Evolutionary conservation across 2,113 vertebrate genomes (phyloP).

Genomic region (Rhynchomys soricoides): DNA sequence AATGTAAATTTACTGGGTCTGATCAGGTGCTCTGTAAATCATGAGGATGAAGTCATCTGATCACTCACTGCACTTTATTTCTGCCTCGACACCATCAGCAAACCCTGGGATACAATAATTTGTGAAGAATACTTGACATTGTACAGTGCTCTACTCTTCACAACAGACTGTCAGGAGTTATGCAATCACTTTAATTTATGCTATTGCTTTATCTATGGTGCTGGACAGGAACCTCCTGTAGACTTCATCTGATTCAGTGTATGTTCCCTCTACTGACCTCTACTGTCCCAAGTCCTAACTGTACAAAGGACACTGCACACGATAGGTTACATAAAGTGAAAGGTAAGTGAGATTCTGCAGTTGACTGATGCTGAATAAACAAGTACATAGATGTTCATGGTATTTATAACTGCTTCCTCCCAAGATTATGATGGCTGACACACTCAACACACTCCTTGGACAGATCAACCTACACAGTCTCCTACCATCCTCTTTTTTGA

Average conservation of each 20-base stretch:
- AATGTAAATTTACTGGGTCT: neutral
- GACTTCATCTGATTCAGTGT: neutral
- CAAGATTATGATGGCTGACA: neutral
- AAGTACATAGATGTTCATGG: neutral
- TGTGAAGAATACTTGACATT: neutral
- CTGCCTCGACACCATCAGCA: neutral
- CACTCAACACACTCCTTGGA: neutral
- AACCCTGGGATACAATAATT: neutral
- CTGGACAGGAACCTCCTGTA: neutral
- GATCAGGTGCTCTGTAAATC: neutral
- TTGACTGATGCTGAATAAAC: neutral
- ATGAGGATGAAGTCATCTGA: neutral
- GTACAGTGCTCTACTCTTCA: neutral
- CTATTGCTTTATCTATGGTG: neutral
- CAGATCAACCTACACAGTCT: neutral
- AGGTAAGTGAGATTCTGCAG: neutral
- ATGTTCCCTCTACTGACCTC: neutral
- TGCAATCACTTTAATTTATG: neutral
- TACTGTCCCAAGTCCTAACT: neutral
- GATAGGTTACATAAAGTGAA: neutral
- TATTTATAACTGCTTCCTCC: neutral
- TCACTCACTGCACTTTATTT: neutral
- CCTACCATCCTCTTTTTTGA: neutral
- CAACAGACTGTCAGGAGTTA: neutral
- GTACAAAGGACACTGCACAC: neutral